Base-by-base conservation (phyloP, 2,888 invertebrate genomes). In the Pterostichus madidus region DNA sequence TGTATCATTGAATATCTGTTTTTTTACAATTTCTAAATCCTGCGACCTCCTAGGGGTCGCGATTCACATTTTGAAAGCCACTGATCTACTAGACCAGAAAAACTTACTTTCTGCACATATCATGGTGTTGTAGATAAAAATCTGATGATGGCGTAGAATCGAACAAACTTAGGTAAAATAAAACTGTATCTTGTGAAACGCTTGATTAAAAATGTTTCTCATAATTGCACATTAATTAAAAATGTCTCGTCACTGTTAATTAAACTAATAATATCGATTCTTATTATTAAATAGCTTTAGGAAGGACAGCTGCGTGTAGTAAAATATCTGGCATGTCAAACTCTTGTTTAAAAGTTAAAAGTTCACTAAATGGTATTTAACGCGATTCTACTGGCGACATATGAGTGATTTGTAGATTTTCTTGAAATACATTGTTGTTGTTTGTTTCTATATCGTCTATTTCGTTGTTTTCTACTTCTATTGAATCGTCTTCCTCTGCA, bases 381-480 rank as follows among this genome's bases (percentile, higher is more conserved):
- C 52, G 80, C 44, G 32, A 52, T 64, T 80, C 44, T 32, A 79
- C 64, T 15, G 61, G 79, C 46, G 79, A 17, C 39, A 56, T 73
- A 15, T 81, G 75, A 31, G 75, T 31, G n/a, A 75, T 90, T 87
- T 92, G 92, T 86, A 92, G 87, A 86, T 92, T 92, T 86, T 92
- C 91, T 87, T 92, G 92, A 83, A 91, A 91, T 86, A 92, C 88
- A 84, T 90, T 92, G 87, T 92, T 92, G 87, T 92, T 92, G 87
- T 92, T 85, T 90, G 91, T 87, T 92, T 92, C 84, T 88, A 86
- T 80, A 84, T 86, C 49, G 85, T 86, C 81, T 86, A 86, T 73
- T 85, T 86, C 82, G 85, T 85, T 80, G 87, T 86, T 84, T 85
- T 85, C 80, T 83, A 85, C 83, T 44, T 87, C 87, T 53, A 87